Evolutionary conservation across 2,797 vertebrate genomes (phyloP), one percentile per base, ranked within the genome.

Genomic region (Oreochromis mossambicus): DNA sequence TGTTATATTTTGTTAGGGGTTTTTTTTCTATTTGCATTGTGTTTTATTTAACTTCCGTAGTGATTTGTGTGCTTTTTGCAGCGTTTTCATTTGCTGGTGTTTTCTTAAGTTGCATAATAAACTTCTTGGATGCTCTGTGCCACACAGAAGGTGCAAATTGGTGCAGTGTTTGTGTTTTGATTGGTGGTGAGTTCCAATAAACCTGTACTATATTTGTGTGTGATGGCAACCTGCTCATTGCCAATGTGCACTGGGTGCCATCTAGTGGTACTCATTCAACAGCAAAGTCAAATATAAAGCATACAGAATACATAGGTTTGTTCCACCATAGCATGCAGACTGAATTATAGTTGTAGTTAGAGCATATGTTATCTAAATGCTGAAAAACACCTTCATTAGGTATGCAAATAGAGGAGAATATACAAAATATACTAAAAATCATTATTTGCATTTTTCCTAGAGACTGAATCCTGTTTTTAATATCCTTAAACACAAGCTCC

Each of bases 241-340:
- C 43, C 58, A 6, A 41, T 83, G 85, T 87, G 11, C 14, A 9
- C 7, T 78, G 58, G 48, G 8, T 36, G 90, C 84, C 92, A 92
- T 86, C 92, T 93, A 89, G 88, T 89, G 93, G 88, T 51, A 0
- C 3, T 13, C 1, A 2, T 54, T 55, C 5, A 76, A 24, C 14
- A 48, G 24, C 61, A 81, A 51, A 73, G 10, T 5, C 26, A 46
- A 24, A 43, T 68, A 43, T 68, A 68, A 68, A 68, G 12, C 7
- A 24, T 68, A 41, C 63, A 68, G n/a, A 12, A 73, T 48, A 17
- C 41, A 48, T 3, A 48, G 68, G 68, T 73, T 48, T 73, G 15
- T 48, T 48, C 68, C 41, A 48, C 10, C 15, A 75, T 32, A 48
- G 68, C 43, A 75, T 3, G 3, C 19, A 48, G 68, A 50, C 43